Evolutionary conservation across 2,113 vertebrate species (phyloP).

Genomic region (Bos javanicus): DNA sequence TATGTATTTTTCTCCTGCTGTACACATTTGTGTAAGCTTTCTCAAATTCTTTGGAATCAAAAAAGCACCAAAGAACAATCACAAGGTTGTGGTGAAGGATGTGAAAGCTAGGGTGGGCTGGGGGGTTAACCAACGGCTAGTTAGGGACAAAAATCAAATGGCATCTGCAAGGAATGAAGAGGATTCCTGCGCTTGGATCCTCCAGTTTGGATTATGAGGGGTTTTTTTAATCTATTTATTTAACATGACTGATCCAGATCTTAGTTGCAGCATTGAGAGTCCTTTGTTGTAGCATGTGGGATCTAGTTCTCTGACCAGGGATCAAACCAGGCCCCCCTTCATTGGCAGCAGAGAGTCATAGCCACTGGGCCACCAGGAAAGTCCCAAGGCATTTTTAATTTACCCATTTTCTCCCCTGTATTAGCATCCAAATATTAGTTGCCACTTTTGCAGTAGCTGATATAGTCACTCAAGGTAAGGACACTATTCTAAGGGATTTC

Average conservation of each 20-base stretch:
- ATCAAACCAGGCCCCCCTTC: neutral
- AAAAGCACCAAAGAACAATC: neutral
- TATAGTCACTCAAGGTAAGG: neutral
- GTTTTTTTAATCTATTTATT: neutral
- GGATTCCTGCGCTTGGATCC: neutral
- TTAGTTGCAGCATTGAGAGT: neutral
- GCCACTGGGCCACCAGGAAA: neutral
- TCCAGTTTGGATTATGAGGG: neutral
- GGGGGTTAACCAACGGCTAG: neutral
- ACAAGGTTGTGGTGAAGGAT: neutral
- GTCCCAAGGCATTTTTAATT: neutral
- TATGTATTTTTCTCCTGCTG: neutral
- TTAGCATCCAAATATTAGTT: neutral
- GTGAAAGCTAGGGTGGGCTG: rapidly evolving
- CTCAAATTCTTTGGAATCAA: neutral
- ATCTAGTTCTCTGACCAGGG: neutral
- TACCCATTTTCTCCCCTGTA: neutral
- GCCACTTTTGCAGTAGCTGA: neutral
- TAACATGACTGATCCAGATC: neutral
- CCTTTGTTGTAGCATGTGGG: neutral
- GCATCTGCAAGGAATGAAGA: neutral
- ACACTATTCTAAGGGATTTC: neutral
- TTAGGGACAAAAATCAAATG: neutral
- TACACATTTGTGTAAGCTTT: neutral
- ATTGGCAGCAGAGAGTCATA: neutral